Percentiles rank a stretch among this genome's conserved stretches.
These are phyloP conservation scores for Rotaria macrura DNA, from an alignment of 2,888 invertebrate genomes.

Conservation along the genomic window DNA sequence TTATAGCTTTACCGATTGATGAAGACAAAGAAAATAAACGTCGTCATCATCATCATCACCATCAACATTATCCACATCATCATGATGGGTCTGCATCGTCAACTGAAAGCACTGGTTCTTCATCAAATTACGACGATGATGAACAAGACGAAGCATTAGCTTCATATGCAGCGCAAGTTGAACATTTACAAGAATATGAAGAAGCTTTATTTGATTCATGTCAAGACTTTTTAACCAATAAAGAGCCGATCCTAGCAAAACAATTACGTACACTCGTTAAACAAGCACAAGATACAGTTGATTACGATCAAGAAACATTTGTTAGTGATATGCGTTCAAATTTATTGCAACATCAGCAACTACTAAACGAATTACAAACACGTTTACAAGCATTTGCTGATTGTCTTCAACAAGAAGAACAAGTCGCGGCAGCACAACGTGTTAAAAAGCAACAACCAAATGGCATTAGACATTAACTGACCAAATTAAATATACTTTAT, in stretches of 20 bases:
- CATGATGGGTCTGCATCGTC: background rate
- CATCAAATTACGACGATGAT: background rate
- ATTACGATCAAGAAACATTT: slow-evolving; percentile 19
- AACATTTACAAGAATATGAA: slow-evolving; percentile 23
- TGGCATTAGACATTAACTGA: background rate
- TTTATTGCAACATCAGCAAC: background rate
- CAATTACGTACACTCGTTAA: background rate
- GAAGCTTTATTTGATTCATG: slow-evolving; percentile 2
- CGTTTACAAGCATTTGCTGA: background rate
- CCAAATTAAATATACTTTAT: too few species aligned
- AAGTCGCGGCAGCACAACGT: background rate
- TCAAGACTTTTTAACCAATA: background rate
- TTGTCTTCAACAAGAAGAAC: slow-evolving; percentile 14
- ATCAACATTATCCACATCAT: background rate
- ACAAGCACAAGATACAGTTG: background rate
- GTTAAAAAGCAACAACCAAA: background rate
- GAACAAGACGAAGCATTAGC: background rate
- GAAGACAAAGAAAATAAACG: background rate
- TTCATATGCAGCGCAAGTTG: background rate
- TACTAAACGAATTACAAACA: background rate
- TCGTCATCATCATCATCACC: background rate
- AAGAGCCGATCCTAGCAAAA: background rate
- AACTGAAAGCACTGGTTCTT: background rate
- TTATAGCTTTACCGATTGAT: background rate
- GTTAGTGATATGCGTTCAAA: background rate